Base-by-base conservation (phyloP, 1,140 invertebrate genomes). In the Polypedilum vanderplanki region DNA sequence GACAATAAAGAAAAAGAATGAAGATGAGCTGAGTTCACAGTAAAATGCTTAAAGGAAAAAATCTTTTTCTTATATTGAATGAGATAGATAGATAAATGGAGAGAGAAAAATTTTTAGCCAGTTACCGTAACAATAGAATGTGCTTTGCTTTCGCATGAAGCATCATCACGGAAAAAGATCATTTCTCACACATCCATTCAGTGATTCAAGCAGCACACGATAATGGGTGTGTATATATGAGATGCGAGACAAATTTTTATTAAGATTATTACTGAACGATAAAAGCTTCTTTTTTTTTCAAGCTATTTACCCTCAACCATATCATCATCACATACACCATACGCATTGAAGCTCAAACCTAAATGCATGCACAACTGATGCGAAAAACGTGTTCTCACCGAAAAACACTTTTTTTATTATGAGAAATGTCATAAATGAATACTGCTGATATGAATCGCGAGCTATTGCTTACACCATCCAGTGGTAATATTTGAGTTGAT, bases 371-470 rank as follows among this genome's bases (percentile, higher is more conserved):
- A 33, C 24, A 33, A 33, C 2, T 57, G 46, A 57, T 57, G 46
- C 12, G n/a, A 57, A n/a, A 57, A 57, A 57, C 46, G 46, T 57
- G 46, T 57, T 15, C 5, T 15, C 4, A 15, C 46, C n/a, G 12
- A 15, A 57, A 57, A n/a, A n/a, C 24, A 33, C 24, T 33, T 57
- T n/a, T 15, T 57, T 57, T 57, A 57, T 57, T 57, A 57, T n/a
- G n/a, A 57, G 46, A 57, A 33, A 57, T 57, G 46, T 57, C 46
- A 57, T 57, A 57, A 57, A 57, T 57, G 46, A 57, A n/a, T 5
- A 33, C 24, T 46, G 41, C 9, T 57, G 46, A 57, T 57, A 57
- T 57, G 46, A 15, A 57, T 57, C 46, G 12, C 46, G 46, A 12
- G 12, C 12, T 57, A n/a, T n/a, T 57, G 12, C 46, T 57, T 12